Evolutionary conservation across 1,140 invertebrate genomes (phyloP).

Genomic region (Archegozetes longisetosus): DNA sequence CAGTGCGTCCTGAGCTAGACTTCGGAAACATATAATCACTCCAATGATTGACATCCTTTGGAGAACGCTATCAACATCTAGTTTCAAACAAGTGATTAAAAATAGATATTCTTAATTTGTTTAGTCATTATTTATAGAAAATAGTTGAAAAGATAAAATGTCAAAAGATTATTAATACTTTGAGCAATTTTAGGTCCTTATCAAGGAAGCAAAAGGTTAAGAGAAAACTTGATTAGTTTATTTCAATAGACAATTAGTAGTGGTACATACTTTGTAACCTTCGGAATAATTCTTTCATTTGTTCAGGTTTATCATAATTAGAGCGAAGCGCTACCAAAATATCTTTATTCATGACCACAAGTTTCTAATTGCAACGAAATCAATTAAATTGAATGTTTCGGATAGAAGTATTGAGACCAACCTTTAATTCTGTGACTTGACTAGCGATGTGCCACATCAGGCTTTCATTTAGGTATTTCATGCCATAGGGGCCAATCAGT

Average conservation of each 20-base stretch:
- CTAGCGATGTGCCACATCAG: slow-evolving; percentile 96
- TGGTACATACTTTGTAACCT: slow-evolving; percentile 47
- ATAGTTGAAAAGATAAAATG: slow-evolving; percentile 12
- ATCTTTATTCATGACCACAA: slow-evolving; percentile 83
- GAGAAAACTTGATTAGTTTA: slow-evolving; percentile 10
- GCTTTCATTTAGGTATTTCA: slow-evolving; percentile 90
- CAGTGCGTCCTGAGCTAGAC: slow-evolving; percentile 78
- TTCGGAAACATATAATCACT: slow-evolving; percentile 86
- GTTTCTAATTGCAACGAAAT: slow-evolving; percentile 38
- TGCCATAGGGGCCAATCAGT: slow-evolving; percentile 93
- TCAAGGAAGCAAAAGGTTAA: slow-evolving; percentile 6
- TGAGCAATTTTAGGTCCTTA: slow-evolving; percentile 25
- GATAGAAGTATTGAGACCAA: slow-evolving; percentile 15
- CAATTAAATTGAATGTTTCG: slow-evolving; percentile 7
- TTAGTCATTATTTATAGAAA: slow-evolving; percentile 6
- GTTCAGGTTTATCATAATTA: slow-evolving; percentile 90
- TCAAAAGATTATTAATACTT: slow-evolving; percentile 27
- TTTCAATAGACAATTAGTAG: too few species aligned
- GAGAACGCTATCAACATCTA: slow-evolving; percentile 77
- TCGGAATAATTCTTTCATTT: slow-evolving; percentile 95
- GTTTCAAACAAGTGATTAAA: slow-evolving; percentile 18
- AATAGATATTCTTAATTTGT: background rate
- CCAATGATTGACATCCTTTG: slow-evolving; percentile 96
- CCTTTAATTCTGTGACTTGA: slow-evolving; percentile 89
- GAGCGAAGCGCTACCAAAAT: slow-evolving; percentile 71